Conservation (phyloP, 2,797 vertebrate species). For the Lacerta viridis region DNA sequence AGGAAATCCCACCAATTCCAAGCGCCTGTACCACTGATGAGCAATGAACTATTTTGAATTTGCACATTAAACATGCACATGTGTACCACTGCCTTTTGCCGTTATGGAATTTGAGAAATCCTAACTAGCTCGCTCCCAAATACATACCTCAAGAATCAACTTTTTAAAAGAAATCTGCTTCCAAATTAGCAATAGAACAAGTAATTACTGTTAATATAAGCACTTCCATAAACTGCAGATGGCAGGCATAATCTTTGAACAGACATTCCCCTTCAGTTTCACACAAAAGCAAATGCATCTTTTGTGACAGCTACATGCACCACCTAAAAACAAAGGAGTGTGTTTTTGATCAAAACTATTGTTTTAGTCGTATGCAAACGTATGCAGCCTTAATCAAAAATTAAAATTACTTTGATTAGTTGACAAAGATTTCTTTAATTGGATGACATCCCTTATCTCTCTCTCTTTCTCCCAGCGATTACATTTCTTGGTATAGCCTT, state of each 20-base stretch:
- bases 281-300: background rate
- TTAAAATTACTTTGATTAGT: background rate
- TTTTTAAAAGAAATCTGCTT: background rate
- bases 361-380: background rate
- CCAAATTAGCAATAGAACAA: too few species aligned
- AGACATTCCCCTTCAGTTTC: background rate
- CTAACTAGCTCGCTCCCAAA: background rate
- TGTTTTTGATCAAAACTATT: too few species aligned
- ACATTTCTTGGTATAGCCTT: background rate
- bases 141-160: background rate
- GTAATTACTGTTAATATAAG: background rate
- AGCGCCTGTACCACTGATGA: too few species aligned
- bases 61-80: background rate
- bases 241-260: background rate
- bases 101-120: background rate
- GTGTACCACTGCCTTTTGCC: background rate
- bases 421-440: slow-evolving; percentile 1
- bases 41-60: background rate
- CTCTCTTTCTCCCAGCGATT: background rate
- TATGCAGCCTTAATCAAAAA: background rate
- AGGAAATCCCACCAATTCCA: background rate
- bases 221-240: background rate
- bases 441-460: background rate
- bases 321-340: background rate
- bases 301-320: background rate